A percentile compares a stretch with the other conserved stretches of the same genome.
phyloP scores from a whole-genome alignment of 2,888 invertebrate genomes.

The Frankliniella fusca region DNA sequence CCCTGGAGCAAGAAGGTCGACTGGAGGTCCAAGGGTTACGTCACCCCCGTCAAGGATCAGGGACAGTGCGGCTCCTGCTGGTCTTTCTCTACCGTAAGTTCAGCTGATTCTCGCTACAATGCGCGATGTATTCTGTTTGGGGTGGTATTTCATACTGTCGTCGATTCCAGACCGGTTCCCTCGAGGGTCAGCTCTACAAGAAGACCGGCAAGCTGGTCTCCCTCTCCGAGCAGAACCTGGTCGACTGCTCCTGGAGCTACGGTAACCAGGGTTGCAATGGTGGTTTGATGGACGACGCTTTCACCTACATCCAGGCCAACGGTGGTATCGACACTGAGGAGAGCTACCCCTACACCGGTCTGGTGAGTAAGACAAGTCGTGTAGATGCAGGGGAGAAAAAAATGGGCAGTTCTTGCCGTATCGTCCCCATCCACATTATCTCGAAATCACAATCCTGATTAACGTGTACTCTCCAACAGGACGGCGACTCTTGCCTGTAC shows the following conservation, averaged over 20 bases:
- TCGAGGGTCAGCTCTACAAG: constrained; percentile 54
- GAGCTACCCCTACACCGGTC: constrained; percentile 52
- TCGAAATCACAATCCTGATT: background rate
- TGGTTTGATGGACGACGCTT: constrained; percentile 54
- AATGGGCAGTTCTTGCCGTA: background rate
- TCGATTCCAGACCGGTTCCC: constrained; percentile 52
- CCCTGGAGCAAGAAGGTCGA: constrained; percentile 57
- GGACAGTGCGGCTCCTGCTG: constrained; percentile 72
- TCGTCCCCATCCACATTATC: background rate
- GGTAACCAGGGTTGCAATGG: constrained; percentile 52
- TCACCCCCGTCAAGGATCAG: constrained; percentile 86
- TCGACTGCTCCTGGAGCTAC: constrained; percentile 51
- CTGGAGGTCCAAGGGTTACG: constrained; percentile 80
- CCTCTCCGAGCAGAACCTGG: constrained; percentile 55
- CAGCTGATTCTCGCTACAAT: background rate
- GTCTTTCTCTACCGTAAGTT: constrained; percentile 80
- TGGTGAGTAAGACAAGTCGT: constrained; percentile 27
- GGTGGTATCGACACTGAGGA: constrained; percentile 56
- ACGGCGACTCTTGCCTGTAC: background rate
- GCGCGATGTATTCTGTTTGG: background rate
- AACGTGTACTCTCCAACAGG: background rate
- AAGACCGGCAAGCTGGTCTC: constrained; percentile 51
- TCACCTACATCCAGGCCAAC: constrained; percentile 51
- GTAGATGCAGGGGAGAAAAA: no score
- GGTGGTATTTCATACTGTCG: background rate